Evolutionary conservation across 2,888 invertebrate genomes (phyloP), one percentile per base, ranked within the genome.

Genomic region (Meiosimyza decipiens): DNA sequence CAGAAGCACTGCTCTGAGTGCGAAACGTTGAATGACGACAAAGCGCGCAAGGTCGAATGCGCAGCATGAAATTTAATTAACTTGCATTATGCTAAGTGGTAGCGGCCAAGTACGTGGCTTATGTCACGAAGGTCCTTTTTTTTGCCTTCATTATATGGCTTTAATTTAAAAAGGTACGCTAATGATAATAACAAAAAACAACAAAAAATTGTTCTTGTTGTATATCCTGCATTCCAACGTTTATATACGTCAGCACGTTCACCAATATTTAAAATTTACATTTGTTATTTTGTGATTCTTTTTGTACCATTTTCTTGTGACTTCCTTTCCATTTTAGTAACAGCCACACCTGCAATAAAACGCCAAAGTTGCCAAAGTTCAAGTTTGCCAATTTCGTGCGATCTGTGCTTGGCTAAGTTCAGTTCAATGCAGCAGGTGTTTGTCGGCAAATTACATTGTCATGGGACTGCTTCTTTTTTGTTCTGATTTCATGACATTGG

Each of bases 361-460:
- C 40, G 40, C 40, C 40, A 40, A 40, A 40, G 40, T 40, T 40
- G 40, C 40, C 40, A 40, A 40, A 40, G 40, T 40, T 40, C 40
- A 54, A 54, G 54, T 54, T 54, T 18, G n/a, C 5, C 54, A 18
- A 16, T 54, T 18, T 54, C 54, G 6, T n/a, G 12, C 54, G 54
- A n/a, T n/a, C 54, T 54, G 54, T 5, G 54, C 13, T n/a, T 16
- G 52, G 3, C 52, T 18, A 12, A 12, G 55, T 55, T 22, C 55
- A 22, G 15, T 16, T 11, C 55, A 55, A 12, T 16, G 55, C 55
- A 55, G 55, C 55, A 55, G 55, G 55, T 55, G 55, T 55, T 55
- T 22, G 18, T 18, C 11, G 55, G 15, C 55, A 55, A 55, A 16
- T 55, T 55, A 22, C 55, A 55, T 16, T 55, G 55, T 55, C 55